Evolutionary conservation across 1,140 invertebrate species (phyloP), one percentile per base, ranked within the genome.

Genomic region (Yoshiicerus persimilis): DNA sequence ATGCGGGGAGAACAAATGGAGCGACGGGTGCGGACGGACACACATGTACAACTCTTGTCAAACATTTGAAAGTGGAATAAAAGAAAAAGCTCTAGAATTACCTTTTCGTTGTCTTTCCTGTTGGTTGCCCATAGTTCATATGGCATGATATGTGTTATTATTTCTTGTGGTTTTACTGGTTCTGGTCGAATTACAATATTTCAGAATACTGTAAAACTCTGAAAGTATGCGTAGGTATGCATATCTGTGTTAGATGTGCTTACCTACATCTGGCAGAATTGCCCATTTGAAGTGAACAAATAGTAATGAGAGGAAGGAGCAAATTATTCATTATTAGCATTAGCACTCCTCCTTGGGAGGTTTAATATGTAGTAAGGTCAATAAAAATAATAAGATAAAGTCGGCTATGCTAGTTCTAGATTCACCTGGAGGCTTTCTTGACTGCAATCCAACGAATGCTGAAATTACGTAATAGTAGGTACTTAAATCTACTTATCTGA

Each of bases 301-400:
- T 70, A 36, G 75, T 80, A 84, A 84, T 84, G 83, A 84, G 83
- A 84, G 83, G 83, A 84, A 84, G 83, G 32, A 84, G 83, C 38
- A 47, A 41, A 84, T 84, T 84, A 84, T 84, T 41, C 83, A 47
- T 84, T 84, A 84, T 84, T 84, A 84, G 38, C 41, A 84, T 84
- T 84, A 84, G 39, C 83, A 47, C 38, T 84, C 41, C 83, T 84
- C 83, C 83, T 34, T 80, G 75, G 75, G 75, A 80, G 75, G 75
- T 80, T 80, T 80, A 80, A 80, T 80, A 80, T 20, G 32, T 80
- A 36, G 32, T 80, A 80, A 80, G 75, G 75, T 80, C 32, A 80
- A 80, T 80, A 80, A 80, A 80, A 80, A 80, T 80, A 80, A 80
- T 80, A 80, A 80, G 75, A 36, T 70, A 70, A 80, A 80, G 75